Evolutionary conservation across 2,113 vertebrate genomes (phyloP), one percentile per base, ranked within the genome.

Genomic region (Gymnorhina tibicen): DNA sequence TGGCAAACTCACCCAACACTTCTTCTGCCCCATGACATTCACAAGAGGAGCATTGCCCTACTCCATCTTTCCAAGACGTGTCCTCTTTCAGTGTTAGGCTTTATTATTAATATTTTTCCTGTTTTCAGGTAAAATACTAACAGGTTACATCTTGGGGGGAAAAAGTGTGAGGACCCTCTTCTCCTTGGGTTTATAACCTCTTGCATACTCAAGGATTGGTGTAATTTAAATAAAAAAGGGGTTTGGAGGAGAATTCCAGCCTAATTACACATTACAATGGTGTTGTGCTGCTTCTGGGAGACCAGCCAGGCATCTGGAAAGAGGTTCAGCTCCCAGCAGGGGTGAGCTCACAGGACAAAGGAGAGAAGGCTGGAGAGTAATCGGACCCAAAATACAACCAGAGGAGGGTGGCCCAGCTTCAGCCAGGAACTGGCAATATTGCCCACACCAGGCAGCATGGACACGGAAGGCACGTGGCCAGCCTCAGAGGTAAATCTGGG

Each of bases 301-400:
- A 82, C 11, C 62, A 89, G 95, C 95, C 96, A 97, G 93, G 84
- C 96, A 96, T 97, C 95, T 97, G 95, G 95, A 97, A 96, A 87
- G 93, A 91, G 81, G 84, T 96, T 94, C 81, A 76, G 23, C 62
- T 95, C 94, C 44, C 94, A 94, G 87, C 37, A 4, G 87, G 84
- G 28, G 49, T 22, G 81, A 96, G 26, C 66, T 96, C 70, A 87
- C 81, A 87, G 87, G 91, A 96, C 94, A 96, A 96, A 96, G 80
- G 70, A 92, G 87, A 78, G 69, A 28, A 68, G 93, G 44, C 87
- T 92, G 84, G 49, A 70, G 89, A 87, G 44, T 74, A 80, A 93
- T 76, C 1, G 0, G 75, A 73, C 67, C 88, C 35, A 95, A 94
- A 95, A 95, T 18, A 92, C 56, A 89, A 44, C 60, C 24, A 42